Evolutionary conservation across 2,888 invertebrate species (phyloP).

Genomic region (Caradrina kadenii): DNA sequence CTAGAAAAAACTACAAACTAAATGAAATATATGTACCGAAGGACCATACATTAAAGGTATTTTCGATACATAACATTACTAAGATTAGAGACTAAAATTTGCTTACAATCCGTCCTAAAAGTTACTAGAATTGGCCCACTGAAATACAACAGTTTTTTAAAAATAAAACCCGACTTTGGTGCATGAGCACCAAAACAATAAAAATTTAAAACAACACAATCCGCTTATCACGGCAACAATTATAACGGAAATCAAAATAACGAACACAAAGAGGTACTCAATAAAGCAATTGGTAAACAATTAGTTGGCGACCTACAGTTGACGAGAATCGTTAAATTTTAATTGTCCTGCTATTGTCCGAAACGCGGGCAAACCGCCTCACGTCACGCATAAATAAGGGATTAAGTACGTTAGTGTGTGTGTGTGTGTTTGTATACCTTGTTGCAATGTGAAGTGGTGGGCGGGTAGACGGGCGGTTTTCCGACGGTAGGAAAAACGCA

Average conservation of each 20-base stretch:
- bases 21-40: too few relatives aligned
- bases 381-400: conserved; percentile 44
- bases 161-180: not conserved
- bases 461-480: conserved; percentile 60
- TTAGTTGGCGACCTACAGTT: conserved; percentile 52
- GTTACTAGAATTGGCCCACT: too few relatives aligned
- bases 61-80: too few relatives aligned
- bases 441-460: conserved; percentile 54
- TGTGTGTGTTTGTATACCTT: conserved; percentile 58
- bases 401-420: conserved; percentile 53
- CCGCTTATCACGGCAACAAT: conserved; percentile 47
- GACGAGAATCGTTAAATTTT: conserved; percentile 60
- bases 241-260: conserved; percentile 53
- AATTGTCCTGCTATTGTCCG: conserved; percentile 62
- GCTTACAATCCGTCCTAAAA: too few relatives aligned
- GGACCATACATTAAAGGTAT: too few relatives aligned
- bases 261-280: conserved; percentile 47
- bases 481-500: not conserved
- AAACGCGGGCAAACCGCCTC: conserved; percentile 32
- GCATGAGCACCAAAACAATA: conserved; percentile 12
- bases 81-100: too few relatives aligned
- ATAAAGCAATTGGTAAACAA: conserved; percentile 62
- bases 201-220: conserved; percentile 36
- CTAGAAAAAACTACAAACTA: too few relatives aligned
- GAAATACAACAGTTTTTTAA: not conserved